Evolutionary conservation across 2,888 invertebrate species (phyloP).

Genomic region (Rotaria sp.): DNA sequence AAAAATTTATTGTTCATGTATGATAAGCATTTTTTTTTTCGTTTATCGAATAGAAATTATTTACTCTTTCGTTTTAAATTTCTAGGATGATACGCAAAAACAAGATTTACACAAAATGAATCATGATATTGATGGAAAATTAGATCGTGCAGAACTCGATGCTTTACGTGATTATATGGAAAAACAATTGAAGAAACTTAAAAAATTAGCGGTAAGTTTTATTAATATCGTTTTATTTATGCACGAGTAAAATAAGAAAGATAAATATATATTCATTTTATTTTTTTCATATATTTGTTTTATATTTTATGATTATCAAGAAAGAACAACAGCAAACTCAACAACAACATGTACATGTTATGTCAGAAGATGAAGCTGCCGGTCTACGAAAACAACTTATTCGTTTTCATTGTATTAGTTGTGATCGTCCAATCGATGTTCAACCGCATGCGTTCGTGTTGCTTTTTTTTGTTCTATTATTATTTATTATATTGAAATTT

Average conservation of each 20-base stretch:
- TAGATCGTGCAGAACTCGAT: constrained; percentile 46
- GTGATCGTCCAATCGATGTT: constrained; percentile 51
- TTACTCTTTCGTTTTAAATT: background rate
- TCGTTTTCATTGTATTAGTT: constrained; percentile 52
- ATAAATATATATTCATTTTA: background rate
- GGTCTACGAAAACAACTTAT: constrained; percentile 50
- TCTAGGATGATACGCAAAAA: constrained; percentile 29
- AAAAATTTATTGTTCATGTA: constrained; percentile 20
- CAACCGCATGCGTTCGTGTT: background rate
- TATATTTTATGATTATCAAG: background rate
- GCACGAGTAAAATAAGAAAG: background rate
- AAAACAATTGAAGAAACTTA: constrained; percentile 49
- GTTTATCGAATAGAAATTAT: background rate
- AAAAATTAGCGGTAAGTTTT: constrained; percentile 41
- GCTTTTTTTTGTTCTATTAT: background rate
- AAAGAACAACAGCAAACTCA: constrained; percentile 9
- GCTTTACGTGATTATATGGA: constrained; percentile 53
- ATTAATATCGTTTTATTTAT: background rate
- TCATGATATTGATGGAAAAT: constrained; percentile 33
- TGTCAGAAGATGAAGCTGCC: constrained; percentile 52
- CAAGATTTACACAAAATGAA: background rate
- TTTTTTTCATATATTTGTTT: background rate
- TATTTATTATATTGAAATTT: background rate
- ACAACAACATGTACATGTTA: constrained; percentile 29
- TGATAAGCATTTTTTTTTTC: background rate